phyloP scores from a whole-genome alignment of 2,113 vertebrate species.

The Ctenodactylus gundi region DNA sequence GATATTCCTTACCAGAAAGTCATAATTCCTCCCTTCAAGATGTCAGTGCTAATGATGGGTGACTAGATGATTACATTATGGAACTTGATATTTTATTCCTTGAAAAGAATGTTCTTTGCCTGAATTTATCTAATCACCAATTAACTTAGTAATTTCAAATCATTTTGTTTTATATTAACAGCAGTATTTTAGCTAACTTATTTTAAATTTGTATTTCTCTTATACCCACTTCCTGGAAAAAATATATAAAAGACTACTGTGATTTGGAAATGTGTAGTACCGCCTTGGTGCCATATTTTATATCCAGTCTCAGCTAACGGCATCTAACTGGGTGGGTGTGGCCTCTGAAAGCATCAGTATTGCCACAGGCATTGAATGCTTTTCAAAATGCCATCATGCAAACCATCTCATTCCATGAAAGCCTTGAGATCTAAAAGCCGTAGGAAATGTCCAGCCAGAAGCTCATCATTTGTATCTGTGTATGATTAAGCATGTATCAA shows the following conservation, averaged over 20 bases:
- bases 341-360: not conserved
- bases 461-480: not conserved
- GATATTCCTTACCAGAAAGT: not conserved
- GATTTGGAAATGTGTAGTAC: not conserved
- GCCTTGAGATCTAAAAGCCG: not conserved
- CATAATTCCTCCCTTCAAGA: not conserved
- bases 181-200: not conserved
- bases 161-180: not conserved
- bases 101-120: conserved; percentile 12
- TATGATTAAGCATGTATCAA: not conserved
- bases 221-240: not conserved
- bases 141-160: not conserved
- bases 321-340: not conserved
- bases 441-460: not conserved
- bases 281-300: not conserved
- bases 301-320: not conserved
- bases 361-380: not conserved
- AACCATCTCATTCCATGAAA: not conserved
- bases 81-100: not conserved
- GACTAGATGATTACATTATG: not conserved
- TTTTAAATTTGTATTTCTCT: conserved; percentile 34
- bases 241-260: not conserved
- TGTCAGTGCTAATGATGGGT: not conserved
- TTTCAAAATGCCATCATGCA: conserved; percentile 32
- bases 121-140: not conserved